These are phyloP conservation scores for Cryptotermes secundus DNA, from an alignment of 1,140 invertebrate species.

Conservation along the genomic window DNA sequence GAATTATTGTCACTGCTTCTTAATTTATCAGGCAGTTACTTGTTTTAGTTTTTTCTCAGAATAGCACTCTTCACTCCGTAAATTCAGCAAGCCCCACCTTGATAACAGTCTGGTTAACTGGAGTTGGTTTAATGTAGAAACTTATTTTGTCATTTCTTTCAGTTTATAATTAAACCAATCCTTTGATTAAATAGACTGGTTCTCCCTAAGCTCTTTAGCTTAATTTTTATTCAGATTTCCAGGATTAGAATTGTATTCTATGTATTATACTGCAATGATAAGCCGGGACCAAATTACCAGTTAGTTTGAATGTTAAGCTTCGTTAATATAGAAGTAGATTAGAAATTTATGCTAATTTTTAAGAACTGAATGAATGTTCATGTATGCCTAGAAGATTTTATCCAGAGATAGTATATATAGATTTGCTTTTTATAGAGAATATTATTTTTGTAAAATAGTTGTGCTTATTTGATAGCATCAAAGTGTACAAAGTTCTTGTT, in stretches of 20 bases:
- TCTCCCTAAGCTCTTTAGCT: not conserved
- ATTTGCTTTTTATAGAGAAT: not conserved
- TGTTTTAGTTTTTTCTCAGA: not conserved
- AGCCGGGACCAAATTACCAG: not conserved
- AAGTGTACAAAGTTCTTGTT: not conserved
- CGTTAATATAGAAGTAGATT: not conserved
- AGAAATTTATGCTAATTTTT: not conserved
- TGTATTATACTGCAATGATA: not conserved
- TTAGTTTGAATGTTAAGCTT: not conserved
- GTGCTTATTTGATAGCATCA: not conserved
- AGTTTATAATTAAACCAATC: not conserved
- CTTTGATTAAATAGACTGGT: not conserved
- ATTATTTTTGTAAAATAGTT: constrained; percentile 1
- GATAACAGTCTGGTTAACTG: not conserved
- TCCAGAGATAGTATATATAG: not conserved
- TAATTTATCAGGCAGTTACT: not conserved
- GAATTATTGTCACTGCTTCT: not conserved
- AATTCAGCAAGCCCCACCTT: too few relatives aligned
- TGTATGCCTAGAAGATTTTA: not conserved
- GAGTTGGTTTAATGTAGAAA: not conserved
- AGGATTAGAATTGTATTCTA: not conserved
- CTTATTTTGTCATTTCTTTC: not conserved
- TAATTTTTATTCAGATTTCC: not conserved
- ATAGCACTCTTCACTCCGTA: too few relatives aligned
- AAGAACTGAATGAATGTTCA: not conserved